phyloP scores from a whole-genome alignment of 2,113 vertebrate genomes.

The Lagopus muta region DNA sequence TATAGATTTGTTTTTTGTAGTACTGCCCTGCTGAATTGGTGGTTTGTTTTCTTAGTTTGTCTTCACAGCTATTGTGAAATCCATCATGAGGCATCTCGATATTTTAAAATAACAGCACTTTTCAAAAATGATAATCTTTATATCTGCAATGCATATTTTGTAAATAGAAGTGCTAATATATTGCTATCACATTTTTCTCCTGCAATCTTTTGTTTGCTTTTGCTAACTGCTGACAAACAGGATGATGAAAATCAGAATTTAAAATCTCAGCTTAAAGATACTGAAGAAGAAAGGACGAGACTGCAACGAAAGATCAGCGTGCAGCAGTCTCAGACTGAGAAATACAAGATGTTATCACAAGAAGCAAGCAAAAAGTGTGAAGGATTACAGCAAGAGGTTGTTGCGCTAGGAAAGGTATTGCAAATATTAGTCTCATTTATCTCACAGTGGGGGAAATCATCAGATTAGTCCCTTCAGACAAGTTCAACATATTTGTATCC shows the following conservation, averaged over 20 bases:
- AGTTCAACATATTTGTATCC: not conserved
- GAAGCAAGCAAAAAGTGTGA: conserved; percentile 84
- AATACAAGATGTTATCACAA: conserved; percentile 85
- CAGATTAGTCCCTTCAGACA: not conserved
- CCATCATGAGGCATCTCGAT: not conserved
- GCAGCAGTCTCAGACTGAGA: conserved; percentile 88
- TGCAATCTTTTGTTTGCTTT: not conserved
- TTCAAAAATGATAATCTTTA: accelerated
- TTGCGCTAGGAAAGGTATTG: conserved; percentile 84
- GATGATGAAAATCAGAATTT: conserved; percentile 87
- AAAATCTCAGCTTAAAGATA: conserved; percentile 81
- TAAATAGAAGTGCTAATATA: not conserved
- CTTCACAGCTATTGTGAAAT: not conserved
- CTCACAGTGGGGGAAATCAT: not conserved
- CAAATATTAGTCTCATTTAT: not conserved
- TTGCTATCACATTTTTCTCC: not conserved
- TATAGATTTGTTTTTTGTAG: not conserved
- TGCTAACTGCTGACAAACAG: conserved; percentile 71
- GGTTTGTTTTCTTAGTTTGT: not conserved
- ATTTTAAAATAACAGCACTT: not conserved
- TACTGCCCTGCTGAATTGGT: not conserved
- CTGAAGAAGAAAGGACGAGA: conserved; percentile 82
- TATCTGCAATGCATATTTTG: not conserved
- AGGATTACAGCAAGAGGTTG: conserved; percentile 84
- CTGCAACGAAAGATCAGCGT: conserved; percentile 81